Percentiles rank a stretch among this genome's conserved stretches.
Evolutionary conservation across 2,888 invertebrate species (phyloP).

Genomic region (Byasa hedistus): DNA sequence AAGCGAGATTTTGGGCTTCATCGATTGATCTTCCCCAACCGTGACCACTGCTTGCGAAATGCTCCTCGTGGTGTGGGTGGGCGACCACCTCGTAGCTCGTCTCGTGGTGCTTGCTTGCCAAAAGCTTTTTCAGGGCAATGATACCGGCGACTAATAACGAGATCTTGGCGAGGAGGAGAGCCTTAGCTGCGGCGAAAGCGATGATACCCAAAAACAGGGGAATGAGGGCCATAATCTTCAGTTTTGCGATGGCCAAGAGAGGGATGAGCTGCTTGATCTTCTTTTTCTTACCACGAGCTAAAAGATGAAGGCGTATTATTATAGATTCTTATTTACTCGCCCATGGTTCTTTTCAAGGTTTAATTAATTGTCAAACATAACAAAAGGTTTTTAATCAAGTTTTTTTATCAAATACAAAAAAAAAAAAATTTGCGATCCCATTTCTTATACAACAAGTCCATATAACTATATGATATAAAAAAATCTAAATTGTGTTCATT

Average conservation of each 20-base stretch:
- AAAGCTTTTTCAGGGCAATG: conserved; percentile 84
- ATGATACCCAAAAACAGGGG: conserved; percentile 87
- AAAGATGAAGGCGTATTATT: conserved; percentile 32
- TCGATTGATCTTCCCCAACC: conserved; percentile 84
- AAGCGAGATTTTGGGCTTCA: conserved; percentile 80
- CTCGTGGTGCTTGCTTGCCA: conserved; percentile 84
- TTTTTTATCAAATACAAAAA: no score
- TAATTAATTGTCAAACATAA: no score
- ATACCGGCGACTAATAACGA: conserved; percentile 88
- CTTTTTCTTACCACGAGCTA: conserved; percentile 90
- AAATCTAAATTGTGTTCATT: no score
- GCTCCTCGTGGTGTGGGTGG: conserved; percentile 81
- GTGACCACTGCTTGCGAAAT: conserved; percentile 70
- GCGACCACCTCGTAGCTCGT: conserved; percentile 89
- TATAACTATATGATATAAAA: no score
- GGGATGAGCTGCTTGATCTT: conserved; percentile 87
- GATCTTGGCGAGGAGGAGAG: conserved; percentile 90
- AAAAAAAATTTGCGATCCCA: no score
- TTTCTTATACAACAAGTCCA: no score
- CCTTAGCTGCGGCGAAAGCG: conserved; percentile 91
- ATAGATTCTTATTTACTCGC: no score
- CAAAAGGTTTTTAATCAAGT: no score
- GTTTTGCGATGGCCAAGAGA: conserved; percentile 86
- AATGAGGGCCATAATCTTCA: conserved; percentile 88
- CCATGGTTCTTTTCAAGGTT: no score